A percentile compares a stretch with the other conserved stretches of the same genome.
These are phyloP conservation scores for Eugnorisma glareosa DNA, from an alignment of 2,888 invertebrate species.

Conservation along the genomic window DNA sequence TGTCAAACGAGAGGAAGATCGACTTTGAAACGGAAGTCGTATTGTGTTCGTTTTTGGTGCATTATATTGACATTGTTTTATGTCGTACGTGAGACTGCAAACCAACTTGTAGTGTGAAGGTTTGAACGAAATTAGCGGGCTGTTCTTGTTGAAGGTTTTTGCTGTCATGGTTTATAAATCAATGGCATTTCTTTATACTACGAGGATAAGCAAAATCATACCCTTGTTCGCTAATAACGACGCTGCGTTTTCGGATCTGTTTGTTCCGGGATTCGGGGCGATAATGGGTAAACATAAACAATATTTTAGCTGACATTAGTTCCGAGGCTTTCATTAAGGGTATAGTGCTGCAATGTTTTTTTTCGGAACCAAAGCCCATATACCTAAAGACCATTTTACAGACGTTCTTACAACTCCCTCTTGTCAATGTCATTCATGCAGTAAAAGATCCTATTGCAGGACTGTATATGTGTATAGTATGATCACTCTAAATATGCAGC, in stretches of 20 bases:
- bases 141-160: background rate
- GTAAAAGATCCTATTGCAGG: background rate
- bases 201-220: background rate
- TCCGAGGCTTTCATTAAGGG: background rate
- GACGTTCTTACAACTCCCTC: background rate
- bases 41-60: slow-evolving; percentile 75
- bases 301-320: background rate
- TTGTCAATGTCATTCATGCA: background rate
- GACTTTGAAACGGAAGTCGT: slow-evolving; percentile 73
- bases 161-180: background rate
- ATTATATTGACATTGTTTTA: slow-evolving; percentile 70
- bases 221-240: background rate
- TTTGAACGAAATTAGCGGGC: slow-evolving; percentile 6
- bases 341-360: background rate
- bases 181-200: background rate
- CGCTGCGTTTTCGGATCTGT: slow-evolving; percentile 6
- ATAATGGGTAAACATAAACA: slow-evolving; percentile 39
- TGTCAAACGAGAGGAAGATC: slow-evolving; percentile 71
- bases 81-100: slow-evolving; percentile 55
- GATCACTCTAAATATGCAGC: background rate
- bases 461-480: background rate
- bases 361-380: background rate
- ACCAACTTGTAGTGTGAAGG: background rate
- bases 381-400: background rate
- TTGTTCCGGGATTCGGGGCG: slow-evolving; percentile 20